Conservation (phyloP, 2,888 invertebrate genomes). For the Heliconius aoede region DNA sequence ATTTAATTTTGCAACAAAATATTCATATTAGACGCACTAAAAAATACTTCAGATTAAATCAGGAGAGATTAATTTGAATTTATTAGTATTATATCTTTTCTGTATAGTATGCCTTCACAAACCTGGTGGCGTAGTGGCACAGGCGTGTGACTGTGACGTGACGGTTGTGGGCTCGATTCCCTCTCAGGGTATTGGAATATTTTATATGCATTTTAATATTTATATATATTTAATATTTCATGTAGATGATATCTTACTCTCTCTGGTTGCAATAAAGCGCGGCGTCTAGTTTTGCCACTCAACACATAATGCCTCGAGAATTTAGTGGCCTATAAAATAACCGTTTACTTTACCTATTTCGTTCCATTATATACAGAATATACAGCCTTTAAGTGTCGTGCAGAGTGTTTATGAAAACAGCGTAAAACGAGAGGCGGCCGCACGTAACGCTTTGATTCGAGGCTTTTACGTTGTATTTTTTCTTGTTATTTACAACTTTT, state of each 20-base stretch:
- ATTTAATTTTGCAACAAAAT: background rate
- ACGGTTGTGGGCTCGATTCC: no score
- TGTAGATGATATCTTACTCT: no score
- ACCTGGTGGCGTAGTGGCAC: no score
- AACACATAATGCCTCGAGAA: no score
- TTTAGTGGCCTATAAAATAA: background rate
- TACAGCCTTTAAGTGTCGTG: conserved; percentile 21
- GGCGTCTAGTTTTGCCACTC: no score
- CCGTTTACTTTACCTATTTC: background rate
- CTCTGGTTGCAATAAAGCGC: no score
- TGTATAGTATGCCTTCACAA: background rate
- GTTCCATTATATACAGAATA: background rate
- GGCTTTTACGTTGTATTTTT: background rate
- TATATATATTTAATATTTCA: no score
- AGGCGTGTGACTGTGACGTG: no score
- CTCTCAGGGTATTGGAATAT: no score
- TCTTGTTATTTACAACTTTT: background rate
- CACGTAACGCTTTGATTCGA: conserved; percentile 19
- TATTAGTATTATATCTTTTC: background rate
- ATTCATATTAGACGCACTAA: background rate
- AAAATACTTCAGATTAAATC: background rate
- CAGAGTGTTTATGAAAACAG: conserved; percentile 22
- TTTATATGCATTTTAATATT: no score
- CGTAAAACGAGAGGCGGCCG: conserved; percentile 16
- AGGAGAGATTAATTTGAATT: background rate